Percentiles rank a stretch among this genome's conserved stretches.
Conservation (phyloP, 2,113 vertebrate genomes). For the Physeter macrocephalus region DNA sequence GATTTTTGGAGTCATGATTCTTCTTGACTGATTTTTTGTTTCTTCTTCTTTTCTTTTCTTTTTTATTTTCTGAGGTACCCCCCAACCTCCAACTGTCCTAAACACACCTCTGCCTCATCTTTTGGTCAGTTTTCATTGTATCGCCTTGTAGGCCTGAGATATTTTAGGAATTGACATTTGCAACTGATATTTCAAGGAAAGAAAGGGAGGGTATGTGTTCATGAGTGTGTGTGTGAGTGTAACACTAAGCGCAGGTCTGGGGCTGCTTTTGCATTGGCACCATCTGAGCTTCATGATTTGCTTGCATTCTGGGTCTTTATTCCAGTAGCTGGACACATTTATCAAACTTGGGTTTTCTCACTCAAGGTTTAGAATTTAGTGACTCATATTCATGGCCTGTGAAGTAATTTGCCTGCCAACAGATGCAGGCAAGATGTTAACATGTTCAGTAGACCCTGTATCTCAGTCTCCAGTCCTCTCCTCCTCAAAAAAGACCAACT, state of each 20-base stretch:
- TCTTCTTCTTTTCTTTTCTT: background rate
- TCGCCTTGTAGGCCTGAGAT: background rate
- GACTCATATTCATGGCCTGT: background rate
- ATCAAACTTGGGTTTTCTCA: slow-evolving; percentile 34
- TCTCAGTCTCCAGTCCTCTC: background rate
- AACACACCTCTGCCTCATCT: background rate
- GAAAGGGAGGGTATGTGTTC: background rate
- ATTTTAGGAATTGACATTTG: background rate
- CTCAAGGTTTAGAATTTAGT: slow-evolving; percentile 24
- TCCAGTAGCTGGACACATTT: background rate
- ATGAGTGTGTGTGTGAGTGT: rapidly evolving
- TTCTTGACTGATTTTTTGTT: background rate
- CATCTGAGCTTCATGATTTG: background rate
- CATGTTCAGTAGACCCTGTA: background rate
- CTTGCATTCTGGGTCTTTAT: background rate
- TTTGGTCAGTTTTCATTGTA: background rate
- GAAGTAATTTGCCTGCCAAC: background rate
- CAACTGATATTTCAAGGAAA: background rate
- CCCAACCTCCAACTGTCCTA: background rate
- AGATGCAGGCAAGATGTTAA: background rate
- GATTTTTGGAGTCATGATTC: background rate
- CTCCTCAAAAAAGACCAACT: background rate
- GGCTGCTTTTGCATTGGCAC: background rate
- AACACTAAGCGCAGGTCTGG: no score
- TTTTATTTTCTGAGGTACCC: background rate